These are phyloP conservation scores for Aptenodytes forsteri DNA, from an alignment of 2,113 vertebrate genomes.

Conservation along the genomic window DNA sequence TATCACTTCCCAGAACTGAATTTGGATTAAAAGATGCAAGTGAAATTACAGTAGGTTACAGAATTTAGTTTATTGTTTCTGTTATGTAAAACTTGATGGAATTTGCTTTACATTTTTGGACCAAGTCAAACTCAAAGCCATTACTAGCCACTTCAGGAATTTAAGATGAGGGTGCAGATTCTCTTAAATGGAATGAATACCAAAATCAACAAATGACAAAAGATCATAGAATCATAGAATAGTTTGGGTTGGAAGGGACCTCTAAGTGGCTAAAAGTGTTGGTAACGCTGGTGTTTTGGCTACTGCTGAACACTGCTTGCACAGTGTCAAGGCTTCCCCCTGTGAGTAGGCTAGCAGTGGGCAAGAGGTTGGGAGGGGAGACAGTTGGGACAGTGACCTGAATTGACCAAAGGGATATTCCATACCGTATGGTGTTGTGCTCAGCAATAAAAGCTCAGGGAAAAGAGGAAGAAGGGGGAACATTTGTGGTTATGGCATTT, in stretches of 20 bases:
- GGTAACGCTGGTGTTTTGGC: no score
- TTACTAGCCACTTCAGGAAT: neutral
- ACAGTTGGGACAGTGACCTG: neutral
- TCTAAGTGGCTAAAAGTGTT: no score
- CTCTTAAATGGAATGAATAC: neutral
- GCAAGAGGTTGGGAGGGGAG: neutral
- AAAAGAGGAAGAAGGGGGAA: neutral
- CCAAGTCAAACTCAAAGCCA: neutral
- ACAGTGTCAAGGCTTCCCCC: neutral
- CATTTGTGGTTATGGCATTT: neutral
- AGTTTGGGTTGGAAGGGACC: no score
- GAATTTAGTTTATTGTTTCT: neutral
- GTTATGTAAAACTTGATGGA: neutral
- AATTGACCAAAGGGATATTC: neutral
- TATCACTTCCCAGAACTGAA: neutral
- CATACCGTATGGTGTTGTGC: neutral
- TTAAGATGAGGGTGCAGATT: neutral
- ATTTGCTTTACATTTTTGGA: neutral
- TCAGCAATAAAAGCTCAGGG: neutral
- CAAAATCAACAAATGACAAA: neutral
- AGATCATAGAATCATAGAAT: neutral
- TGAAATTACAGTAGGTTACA: neutral
- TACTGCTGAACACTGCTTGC: neutral
- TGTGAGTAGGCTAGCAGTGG: no score
- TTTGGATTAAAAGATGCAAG: neutral